Evolutionary conservation across 2,888 invertebrate genomes (phyloP).

Genomic region (Beris chalybata): DNA sequence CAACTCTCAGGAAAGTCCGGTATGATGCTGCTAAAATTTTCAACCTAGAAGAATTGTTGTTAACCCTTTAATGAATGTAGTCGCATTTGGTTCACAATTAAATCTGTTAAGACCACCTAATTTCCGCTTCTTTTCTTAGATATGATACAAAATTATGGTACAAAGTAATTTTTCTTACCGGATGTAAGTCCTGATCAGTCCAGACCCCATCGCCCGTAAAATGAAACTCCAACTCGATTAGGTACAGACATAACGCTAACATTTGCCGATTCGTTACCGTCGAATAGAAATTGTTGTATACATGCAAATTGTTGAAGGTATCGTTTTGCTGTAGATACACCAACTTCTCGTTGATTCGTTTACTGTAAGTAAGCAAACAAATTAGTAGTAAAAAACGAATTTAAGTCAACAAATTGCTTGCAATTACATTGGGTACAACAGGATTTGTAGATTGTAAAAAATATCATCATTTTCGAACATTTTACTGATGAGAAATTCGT

Average conservation of each 20-base stretch:
- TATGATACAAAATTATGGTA: too few species aligned
- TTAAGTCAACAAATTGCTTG: constrained; percentile 33
- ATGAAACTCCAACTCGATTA: constrained; percentile 71
- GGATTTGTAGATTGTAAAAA: constrained; percentile 63
- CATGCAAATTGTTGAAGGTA: constrained; percentile 45
- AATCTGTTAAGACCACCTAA: background rate
- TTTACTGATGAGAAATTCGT: constrained; percentile 59
- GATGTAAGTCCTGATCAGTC: constrained; percentile 55
- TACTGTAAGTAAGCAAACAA: constrained; percentile 42
- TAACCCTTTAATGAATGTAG: too few species aligned
- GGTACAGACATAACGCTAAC: constrained; percentile 69
- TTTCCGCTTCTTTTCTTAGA: background rate
- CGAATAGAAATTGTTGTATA: constrained; percentile 46
- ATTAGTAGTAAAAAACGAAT: constrained; percentile 53
- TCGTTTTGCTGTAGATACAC: constrained; percentile 43
- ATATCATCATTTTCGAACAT: constrained; percentile 62
- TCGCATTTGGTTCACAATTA: too few species aligned
- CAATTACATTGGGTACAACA: constrained; percentile 69
- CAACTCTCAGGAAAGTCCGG: constrained; percentile 53
- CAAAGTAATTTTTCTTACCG: constrained; percentile 44
- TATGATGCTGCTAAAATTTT: constrained; percentile 52
- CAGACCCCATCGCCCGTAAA: constrained; percentile 78
- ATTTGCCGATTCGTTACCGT: constrained; percentile 59
- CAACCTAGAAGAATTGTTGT: constrained; percentile 25
- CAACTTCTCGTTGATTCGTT: constrained; percentile 52